phyloP scores from a whole-genome alignment of 2,113 vertebrate genomes.

The Athene cunicularia region DNA sequence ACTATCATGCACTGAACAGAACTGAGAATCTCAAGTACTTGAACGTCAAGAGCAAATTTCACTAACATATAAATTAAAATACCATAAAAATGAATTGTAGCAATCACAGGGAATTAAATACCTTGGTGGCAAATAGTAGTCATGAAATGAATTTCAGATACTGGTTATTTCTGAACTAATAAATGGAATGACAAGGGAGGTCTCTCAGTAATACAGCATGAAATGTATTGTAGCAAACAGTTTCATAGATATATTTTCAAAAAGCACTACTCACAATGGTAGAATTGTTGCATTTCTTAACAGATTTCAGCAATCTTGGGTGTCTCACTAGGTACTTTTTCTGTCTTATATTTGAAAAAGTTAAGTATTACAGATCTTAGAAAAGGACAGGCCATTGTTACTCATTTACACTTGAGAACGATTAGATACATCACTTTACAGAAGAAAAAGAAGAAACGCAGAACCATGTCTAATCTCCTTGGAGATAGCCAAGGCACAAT shows the following conservation, averaged over 20 bases:
- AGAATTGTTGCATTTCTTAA: not conserved
- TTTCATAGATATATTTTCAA: not conserved
- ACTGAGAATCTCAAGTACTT: not conserved
- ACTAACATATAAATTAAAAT: slow-evolving; percentile 7
- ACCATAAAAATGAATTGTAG: not conserved
- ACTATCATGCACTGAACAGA: not conserved
- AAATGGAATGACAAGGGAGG: not conserved
- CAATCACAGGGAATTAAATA: slow-evolving; percentile 11
- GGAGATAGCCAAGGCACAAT: slow-evolving; percentile 11
- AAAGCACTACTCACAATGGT: not conserved
- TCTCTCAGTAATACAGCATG: not conserved
- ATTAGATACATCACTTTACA: not conserved
- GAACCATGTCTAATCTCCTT: not conserved
- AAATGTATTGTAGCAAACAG: not conserved
- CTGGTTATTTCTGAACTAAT: not conserved
- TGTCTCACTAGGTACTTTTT: not conserved
- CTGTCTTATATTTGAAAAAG: not conserved
- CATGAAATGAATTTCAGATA: not conserved
- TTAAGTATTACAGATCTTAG: not conserved
- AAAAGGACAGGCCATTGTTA: not conserved
- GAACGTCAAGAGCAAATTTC: not conserved
- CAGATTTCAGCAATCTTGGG: not conserved
- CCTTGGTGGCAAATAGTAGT: not conserved
- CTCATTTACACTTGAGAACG: slow-evolving; percentile 1
- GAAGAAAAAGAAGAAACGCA: not conserved